phyloP scores from a whole-genome alignment of 2,113 vertebrate genomes.

The Fregetta grallaria region DNA sequence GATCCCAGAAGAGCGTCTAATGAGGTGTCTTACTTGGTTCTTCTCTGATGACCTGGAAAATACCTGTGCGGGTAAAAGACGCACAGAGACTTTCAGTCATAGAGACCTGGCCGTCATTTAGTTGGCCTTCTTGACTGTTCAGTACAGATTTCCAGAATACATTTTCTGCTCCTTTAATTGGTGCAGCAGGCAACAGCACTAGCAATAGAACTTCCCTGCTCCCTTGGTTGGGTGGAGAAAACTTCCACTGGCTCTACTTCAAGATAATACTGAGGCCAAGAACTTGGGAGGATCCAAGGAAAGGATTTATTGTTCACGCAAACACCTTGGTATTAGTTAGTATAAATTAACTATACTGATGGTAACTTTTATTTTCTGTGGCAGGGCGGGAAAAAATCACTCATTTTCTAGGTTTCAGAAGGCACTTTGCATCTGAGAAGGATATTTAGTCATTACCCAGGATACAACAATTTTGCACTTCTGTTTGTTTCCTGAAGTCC shows the following conservation, averaged over 20 bases:
- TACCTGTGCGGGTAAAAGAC: not conserved
- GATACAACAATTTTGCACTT: not conserved
- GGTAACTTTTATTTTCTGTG: not conserved
- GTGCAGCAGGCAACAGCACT: not conserved
- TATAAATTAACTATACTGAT: not conserved
- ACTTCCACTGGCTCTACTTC: not conserved
- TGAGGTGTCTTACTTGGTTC: not conserved
- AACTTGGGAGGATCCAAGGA: not conserved
- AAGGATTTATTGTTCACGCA: not conserved
- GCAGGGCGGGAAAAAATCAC: not conserved
- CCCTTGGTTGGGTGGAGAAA: not conserved
- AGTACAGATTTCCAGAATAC: not conserved
- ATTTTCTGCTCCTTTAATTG: not conserved
- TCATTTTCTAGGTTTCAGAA: not conserved
- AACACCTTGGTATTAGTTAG: not conserved
- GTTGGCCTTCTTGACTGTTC: not conserved
- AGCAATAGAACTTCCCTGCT: not conserved
- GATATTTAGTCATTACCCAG: not conserved
- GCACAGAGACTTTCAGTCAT: not conserved
- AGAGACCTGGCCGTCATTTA: not conserved
- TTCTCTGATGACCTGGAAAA: not conserved
- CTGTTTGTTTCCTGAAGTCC: not conserved
- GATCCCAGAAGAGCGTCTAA: not conserved
- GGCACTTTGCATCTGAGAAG: not conserved
- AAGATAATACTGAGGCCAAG: not conserved